phyloP scores from a whole-genome alignment of 1,140 invertebrate species.

The Drosophila novamexicana region DNA sequence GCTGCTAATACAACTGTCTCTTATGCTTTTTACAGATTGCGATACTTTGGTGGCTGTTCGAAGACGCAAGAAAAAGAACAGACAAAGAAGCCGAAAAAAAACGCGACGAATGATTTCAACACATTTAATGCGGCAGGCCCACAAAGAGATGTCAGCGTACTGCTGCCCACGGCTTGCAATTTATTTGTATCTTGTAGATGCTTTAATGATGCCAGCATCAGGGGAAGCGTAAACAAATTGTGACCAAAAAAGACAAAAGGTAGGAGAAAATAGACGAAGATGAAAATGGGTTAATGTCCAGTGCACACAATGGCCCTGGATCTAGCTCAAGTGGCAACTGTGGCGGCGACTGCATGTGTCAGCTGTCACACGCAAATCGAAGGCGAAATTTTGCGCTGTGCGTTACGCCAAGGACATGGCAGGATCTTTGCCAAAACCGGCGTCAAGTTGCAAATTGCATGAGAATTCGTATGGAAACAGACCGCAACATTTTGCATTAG shows the following conservation, averaged over 20 bases:
- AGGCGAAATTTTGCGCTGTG: constrained; percentile 52
- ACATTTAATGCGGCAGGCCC: constrained; percentile 48
- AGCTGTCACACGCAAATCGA: constrained; percentile 58
- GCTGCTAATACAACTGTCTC: constrained; percentile 10
- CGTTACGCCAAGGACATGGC: constrained; percentile 52
- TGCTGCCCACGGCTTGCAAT: constrained; percentile 47
- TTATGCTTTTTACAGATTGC: constrained; percentile 5
- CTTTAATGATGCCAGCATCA: constrained; percentile 30
- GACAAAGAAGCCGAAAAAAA: constrained; percentile 48
- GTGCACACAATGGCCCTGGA: constrained; percentile 49
- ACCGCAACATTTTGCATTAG: constrained; percentile 79
- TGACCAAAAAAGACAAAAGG: constrained; percentile 8
- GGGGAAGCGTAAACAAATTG: constrained; percentile 31
- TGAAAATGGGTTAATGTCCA: constrained; percentile 73
- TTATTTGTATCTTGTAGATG: constrained; percentile 54
- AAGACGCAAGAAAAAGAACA: constrained; percentile 29
- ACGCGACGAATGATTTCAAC: constrained; percentile 50
- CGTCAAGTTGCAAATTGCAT: constrained; percentile 20
- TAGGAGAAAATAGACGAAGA: not conserved
- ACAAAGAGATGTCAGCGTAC: constrained; percentile 65
- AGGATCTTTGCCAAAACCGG: constrained; percentile 62
- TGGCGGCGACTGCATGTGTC: constrained; percentile 26
- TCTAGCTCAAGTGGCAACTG: constrained; percentile 21
- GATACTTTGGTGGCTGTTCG: constrained; percentile 16
- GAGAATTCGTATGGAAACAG: constrained; percentile 65